These are phyloP conservation scores for Ispidina lecontei DNA, from an alignment of 2,797 vertebrate genomes.

Conservation along the genomic window DNA sequence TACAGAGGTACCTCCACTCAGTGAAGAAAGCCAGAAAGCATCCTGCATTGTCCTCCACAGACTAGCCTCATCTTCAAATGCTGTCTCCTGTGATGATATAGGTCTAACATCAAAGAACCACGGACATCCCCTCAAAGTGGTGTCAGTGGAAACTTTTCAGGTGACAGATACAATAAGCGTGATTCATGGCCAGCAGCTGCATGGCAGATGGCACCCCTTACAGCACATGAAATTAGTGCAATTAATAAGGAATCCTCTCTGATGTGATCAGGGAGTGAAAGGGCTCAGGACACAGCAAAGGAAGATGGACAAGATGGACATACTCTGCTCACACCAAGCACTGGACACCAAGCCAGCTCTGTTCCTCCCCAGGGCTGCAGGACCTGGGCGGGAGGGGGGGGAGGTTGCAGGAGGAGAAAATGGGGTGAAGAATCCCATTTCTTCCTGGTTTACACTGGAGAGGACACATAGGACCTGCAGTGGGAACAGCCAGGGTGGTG, in stretches of 20 bases:
- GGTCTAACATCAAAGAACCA: rapidly evolving
- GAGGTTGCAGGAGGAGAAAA: not conserved
- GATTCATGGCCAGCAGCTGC: not conserved
- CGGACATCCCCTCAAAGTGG: not conserved
- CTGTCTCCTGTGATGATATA: not conserved
- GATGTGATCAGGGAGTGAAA: not conserved
- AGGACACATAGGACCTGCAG: rapidly evolving
- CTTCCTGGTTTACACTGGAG: not conserved
- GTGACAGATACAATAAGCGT: not conserved
- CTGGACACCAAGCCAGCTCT: rapidly evolving
- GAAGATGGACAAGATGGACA: not conserved
- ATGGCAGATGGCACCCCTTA: not conserved
- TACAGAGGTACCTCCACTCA: not conserved
- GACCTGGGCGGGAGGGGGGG: not conserved
- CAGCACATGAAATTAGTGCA: not conserved
- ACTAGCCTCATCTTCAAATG: not conserved
- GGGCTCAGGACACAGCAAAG: not conserved
- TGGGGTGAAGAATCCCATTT: not conserved
- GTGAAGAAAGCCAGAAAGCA: not conserved
- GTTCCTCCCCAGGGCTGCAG: rapidly evolving
- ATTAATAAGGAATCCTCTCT: not conserved
- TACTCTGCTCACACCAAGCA: not conserved
- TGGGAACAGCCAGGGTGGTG: rapidly evolving
- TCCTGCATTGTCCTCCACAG: not conserved
- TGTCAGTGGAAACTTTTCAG: not conserved